These are phyloP conservation scores for Cheilosia soror DNA, from an alignment of 2,888 invertebrate genomes.

Conservation along the genomic window DNA sequence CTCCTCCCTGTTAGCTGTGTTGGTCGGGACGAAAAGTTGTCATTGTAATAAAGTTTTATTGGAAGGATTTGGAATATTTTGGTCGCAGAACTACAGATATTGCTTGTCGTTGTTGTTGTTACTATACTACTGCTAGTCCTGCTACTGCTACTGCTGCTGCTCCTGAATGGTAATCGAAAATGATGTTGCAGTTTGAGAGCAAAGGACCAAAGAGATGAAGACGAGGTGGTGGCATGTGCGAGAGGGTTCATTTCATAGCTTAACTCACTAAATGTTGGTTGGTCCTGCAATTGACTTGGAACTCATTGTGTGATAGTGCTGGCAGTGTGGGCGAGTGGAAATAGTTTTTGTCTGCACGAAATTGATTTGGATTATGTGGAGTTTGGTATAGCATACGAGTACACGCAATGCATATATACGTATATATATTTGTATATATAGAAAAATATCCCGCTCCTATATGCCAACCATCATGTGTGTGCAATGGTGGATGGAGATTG, in stretches of 20 bases:
- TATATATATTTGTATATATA: not conserved
- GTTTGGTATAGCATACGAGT: constrained; percentile 6
- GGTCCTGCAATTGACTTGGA: constrained; percentile 72
- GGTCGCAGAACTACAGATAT: constrained; percentile 38
- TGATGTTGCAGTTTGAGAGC: constrained; percentile 63
- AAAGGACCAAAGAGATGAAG: constrained; percentile 17
- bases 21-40: constrained; percentile 68
- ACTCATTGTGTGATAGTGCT: constrained; percentile 43
- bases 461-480: constrained; percentile 1
- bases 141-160: constrained; percentile 32
- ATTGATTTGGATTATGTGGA: constrained; percentile 74
- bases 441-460: not conserved
- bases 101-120: constrained; percentile 27
- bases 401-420: constrained; percentile 4
- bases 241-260: constrained; percentile 61
- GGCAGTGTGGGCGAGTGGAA: constrained; percentile 5
- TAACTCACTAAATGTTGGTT: constrained; percentile 72
- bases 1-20: not conserved
- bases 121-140: not conserved
- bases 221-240: constrained; percentile 18
- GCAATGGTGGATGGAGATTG: constrained; percentile 12
- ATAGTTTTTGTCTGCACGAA: constrained; percentile 71
- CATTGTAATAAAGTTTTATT: constrained; percentile 75
- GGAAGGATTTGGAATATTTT: constrained; percentile 72
- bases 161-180: constrained; percentile 66